Conservation (phyloP, 2,888 invertebrate genomes). For the Fissipunctia ypsillon region DNA sequence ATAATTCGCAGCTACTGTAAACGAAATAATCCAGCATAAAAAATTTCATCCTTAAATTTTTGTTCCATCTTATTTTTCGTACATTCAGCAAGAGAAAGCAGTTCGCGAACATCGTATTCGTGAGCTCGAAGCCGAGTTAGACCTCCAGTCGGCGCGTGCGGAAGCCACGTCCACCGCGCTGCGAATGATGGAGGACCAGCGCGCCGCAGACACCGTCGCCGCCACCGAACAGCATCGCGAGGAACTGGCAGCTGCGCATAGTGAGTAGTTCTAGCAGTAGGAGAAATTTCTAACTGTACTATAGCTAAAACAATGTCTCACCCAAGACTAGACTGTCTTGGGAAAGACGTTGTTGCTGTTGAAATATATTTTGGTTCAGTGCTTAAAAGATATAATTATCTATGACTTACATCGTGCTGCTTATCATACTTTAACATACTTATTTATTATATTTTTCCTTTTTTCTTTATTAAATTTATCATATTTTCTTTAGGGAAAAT, state of each 20-base stretch:
- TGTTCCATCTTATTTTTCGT: background rate
- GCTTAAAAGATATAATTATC: background rate
- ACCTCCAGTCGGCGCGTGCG: slow-evolving; percentile 80
- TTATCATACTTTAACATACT: too few relatives aligned
- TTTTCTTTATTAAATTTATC: too few relatives aligned
- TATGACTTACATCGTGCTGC: background rate
- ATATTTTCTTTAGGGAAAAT: too few relatives aligned
- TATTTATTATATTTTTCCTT: too few relatives aligned
- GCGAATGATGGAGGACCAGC: slow-evolving; percentile 81
- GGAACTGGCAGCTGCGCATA: slow-evolving; percentile 86
- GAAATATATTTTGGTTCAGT: background rate
- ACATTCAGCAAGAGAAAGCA: slow-evolving; percentile 80
- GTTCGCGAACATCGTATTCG: slow-evolving; percentile 89
- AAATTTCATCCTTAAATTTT: background rate
- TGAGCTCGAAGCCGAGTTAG: slow-evolving; percentile 83
- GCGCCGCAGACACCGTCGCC: slow-evolving; percentile 77
- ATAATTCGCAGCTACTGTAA: too few relatives aligned
- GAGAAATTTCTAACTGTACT: background rate
- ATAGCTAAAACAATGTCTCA: too few relatives aligned
- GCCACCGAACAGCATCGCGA: slow-evolving; percentile 84
- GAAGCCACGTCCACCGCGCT: slow-evolving; percentile 83
- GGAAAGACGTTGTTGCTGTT: background rate
- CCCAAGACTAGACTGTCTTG: background rate
- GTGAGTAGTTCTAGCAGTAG: slow-evolving; percentile 70
- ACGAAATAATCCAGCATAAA: background rate